Conservation (phyloP, 2,888 invertebrate genomes). For the Iphiclides podalirius region DNA sequence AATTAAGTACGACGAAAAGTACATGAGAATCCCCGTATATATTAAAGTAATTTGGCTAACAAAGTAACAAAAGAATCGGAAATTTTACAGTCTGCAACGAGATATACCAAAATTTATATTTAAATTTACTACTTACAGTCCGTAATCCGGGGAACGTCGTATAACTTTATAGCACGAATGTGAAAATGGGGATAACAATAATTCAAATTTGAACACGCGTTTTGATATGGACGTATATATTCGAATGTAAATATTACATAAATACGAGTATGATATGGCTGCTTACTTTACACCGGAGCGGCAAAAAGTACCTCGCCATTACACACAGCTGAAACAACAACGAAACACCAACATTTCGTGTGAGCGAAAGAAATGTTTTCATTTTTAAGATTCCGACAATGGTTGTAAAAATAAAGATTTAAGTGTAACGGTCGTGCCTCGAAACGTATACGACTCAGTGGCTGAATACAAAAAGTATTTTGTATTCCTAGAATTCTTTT, state of each 20-base stretch:
- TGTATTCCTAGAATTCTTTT: neutral
- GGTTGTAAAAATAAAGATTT: slow-evolving; percentile 12
- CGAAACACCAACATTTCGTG: slow-evolving; percentile 5
- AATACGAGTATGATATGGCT: neutral
- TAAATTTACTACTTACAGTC: slow-evolving; percentile 14
- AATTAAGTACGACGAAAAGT: no score
- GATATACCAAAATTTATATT: slow-evolving; percentile 12
- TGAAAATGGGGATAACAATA: slow-evolving; percentile 12
- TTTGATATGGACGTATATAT: slow-evolving; percentile 1
- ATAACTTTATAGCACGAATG: slow-evolving; percentile 17
- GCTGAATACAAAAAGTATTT: neutral
- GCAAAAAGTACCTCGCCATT: slow-evolving; percentile 6
- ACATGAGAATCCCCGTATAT: no score
- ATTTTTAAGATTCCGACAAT: slow-evolving; percentile 17
- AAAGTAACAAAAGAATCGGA: neutral
- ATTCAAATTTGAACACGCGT: slow-evolving; percentile 13
- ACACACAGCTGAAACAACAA: slow-evolving; percentile 7
- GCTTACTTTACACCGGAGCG: neutral
- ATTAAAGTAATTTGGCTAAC: no score
- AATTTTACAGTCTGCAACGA: neutral
- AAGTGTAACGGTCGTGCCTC: slow-evolving; percentile 2
- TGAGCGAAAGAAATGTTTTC: slow-evolving; percentile 14
- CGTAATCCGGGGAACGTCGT: slow-evolving; percentile 10
- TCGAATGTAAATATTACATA: neutral
- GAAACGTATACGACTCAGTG: neutral